A percentile compares a stretch with the other conserved stretches of the same genome.
Conservation (phyloP, 1,140 invertebrate species). For the Fopius arisanus region DNA sequence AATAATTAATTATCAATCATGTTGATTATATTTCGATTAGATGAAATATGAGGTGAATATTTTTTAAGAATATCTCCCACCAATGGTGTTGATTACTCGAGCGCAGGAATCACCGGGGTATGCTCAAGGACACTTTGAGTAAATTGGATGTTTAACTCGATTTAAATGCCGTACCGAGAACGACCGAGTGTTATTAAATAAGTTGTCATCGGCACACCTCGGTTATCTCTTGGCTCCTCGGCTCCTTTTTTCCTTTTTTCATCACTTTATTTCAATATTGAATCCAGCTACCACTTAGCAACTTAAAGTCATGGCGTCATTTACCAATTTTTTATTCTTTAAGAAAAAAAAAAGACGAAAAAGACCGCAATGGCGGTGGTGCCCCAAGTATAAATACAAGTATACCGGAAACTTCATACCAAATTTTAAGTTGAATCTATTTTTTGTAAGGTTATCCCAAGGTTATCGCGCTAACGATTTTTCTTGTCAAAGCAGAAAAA, state of each 20-base stretch:
- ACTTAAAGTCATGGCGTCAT: too few relatives aligned
- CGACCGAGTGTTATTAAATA: conserved; percentile 47
- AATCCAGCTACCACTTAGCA: not conserved
- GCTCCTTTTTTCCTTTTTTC: not conserved
- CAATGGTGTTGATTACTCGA: not conserved
- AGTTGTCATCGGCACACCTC: conserved; percentile 52
- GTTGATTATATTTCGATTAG: not conserved
- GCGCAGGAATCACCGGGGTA: not conserved
- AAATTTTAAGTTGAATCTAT: too few relatives aligned
- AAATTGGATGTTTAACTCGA: conserved; percentile 58
- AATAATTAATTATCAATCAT: too few relatives aligned
- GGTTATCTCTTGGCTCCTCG: not conserved
- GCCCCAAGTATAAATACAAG: too few relatives aligned
- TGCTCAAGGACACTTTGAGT: conserved; percentile 46
- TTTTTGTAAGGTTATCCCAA: too few relatives aligned
- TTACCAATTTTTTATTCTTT: too few relatives aligned
- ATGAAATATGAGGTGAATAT: not conserved
- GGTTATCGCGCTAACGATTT: too few relatives aligned
- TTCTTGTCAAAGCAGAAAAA: too few relatives aligned
- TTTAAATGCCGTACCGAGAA: conserved; percentile 32
- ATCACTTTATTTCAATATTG: not conserved
- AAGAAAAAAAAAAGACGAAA: too few relatives aligned
- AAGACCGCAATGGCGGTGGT: too few relatives aligned
- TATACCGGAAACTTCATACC: too few relatives aligned
- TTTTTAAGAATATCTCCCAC: not conserved